Conservation (phyloP, 2,113 vertebrate species). For the Silurus asotus region DNA sequence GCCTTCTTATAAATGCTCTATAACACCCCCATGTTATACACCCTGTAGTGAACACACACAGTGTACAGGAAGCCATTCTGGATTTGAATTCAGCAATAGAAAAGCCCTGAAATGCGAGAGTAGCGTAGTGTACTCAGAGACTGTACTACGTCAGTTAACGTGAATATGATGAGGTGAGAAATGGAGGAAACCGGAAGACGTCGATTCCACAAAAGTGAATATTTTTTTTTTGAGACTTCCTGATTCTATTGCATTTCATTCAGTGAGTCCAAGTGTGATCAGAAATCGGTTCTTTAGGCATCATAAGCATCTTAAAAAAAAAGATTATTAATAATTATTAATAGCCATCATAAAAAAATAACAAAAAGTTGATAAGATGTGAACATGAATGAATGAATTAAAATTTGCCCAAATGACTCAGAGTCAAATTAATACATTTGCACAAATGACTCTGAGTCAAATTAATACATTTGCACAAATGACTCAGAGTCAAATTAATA, state of each 20-base stretch:
- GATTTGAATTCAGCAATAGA: no score
- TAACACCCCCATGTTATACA: no score
- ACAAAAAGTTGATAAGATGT: neutral
- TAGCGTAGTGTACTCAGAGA: no score
- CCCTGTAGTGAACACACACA: no score
- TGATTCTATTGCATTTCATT: neutral
- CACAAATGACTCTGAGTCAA: neutral
- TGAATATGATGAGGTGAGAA: no score
- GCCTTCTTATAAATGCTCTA: no score
- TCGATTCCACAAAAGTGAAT: no score
- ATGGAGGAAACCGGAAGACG: no score
- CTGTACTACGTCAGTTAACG: no score
- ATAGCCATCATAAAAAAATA: neutral
- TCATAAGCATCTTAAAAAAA: neutral
- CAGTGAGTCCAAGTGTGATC: neutral
- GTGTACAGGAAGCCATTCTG: no score
- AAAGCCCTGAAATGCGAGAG: neutral
- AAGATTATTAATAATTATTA: no score
- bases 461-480: neutral
- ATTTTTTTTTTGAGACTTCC: neutral
- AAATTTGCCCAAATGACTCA: neutral
- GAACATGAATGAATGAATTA: neutral
- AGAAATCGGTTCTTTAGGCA: neutral
- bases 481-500: neutral
- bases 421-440: neutral